Evolutionary conservation across 2,113 vertebrate species (phyloP).

Genomic region (Sylvilagus bachmani): DNA sequence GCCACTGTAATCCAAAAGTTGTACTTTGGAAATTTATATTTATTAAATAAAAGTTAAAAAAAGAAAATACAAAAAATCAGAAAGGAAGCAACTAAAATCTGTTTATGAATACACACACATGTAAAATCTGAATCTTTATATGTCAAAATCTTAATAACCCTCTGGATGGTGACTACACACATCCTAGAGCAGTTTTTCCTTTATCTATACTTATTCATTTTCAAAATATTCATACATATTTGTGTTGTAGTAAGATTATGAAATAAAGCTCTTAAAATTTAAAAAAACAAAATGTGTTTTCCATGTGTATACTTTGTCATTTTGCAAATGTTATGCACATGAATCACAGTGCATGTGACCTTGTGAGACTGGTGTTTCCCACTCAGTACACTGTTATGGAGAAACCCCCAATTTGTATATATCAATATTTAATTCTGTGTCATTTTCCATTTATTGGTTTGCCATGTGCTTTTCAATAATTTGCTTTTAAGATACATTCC

Average conservation of each 20-base stretch:
- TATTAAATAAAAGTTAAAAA: too few relatives aligned
- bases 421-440: not conserved
- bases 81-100: constrained; percentile 27
- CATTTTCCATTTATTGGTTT: not conserved
- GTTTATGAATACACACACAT: not conserved
- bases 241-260: not conserved
- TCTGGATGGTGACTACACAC: not conserved
- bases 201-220: constrained; percentile 22
- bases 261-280: not conserved
- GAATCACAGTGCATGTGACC: too few relatives aligned
- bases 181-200: not conserved
- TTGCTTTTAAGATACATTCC: not conserved
- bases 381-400: not conserved
- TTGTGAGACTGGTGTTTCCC: not conserved
- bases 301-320: not conserved
- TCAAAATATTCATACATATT: not conserved
- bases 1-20: too few relatives aligned
- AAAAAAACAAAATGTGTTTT: not conserved
- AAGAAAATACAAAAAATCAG: not conserved
- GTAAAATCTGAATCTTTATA: not conserved
- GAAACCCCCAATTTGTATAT: not conserved
- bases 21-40: too few relatives aligned
- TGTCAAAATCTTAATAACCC: constrained; percentile 37
- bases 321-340: not conserved
- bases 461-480: not conserved